Evolutionary conservation across 2,113 vertebrate species (phyloP).

Genomic region (Ciconia boyciana): DNA sequence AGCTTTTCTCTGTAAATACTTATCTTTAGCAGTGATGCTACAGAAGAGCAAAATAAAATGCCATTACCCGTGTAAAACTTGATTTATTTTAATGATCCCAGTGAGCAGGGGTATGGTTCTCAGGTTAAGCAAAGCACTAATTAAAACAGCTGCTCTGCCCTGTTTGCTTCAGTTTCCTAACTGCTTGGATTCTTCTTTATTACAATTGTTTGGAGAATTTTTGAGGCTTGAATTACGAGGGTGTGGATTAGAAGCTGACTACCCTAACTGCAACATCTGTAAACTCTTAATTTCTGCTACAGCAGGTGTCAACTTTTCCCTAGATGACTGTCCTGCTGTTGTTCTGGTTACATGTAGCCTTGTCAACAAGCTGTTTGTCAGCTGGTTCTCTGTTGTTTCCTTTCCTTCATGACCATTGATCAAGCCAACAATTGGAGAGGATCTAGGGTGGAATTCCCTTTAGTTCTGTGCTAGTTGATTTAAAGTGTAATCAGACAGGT

Average conservation of each 20-base stretch:
- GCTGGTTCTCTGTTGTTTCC: neutral
- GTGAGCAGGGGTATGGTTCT: neutral
- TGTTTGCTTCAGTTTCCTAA: neutral
- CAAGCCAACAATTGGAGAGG: neutral
- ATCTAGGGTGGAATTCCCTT: neutral
- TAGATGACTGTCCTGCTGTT: slow-evolving; percentile 13
- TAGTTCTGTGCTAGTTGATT: neutral
- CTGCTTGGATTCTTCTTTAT: neutral
- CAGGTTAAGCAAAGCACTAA: slow-evolving; percentile 6
- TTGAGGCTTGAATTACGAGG: neutral
- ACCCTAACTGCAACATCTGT: slow-evolving; percentile 28
- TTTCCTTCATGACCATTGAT: neutral
- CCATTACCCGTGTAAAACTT: neutral
- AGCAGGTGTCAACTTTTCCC: slow-evolving; percentile 61
- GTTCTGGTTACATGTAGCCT: slow-evolving; percentile 13
- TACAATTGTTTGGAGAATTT: slow-evolving; percentile 24
- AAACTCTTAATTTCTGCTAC: slow-evolving; percentile 45
- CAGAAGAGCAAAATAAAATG: neutral
- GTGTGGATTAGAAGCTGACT: slow-evolving; percentile 24
- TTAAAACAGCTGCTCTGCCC: slow-evolving; percentile 28
- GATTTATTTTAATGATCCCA: neutral
- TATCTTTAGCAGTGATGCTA: neutral
- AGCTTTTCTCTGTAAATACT: neutral
- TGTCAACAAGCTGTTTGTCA: slow-evolving; percentile 50
- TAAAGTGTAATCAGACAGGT: neutral